phyloP scores from a whole-genome alignment of 2,797 vertebrate species.

The Myoxocephalus aenaeus region DNA sequence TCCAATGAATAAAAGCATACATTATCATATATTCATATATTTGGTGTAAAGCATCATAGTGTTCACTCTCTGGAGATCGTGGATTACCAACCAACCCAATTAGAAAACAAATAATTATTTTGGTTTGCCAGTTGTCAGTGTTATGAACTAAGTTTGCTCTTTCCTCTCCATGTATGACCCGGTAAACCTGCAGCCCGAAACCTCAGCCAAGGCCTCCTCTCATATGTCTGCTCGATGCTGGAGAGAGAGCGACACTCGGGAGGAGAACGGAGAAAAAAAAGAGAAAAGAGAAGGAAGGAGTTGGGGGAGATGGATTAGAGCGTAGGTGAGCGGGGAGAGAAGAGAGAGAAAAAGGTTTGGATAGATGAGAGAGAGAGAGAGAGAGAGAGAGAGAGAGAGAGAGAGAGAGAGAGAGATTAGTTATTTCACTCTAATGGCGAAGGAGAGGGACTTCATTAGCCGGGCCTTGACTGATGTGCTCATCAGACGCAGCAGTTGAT shows the following conservation, averaged over 20 bases:
- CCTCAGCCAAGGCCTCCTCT: background rate
- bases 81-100: too few species aligned
- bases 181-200: conserved; percentile 9
- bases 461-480: conserved; percentile 78
- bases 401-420: conserved; percentile 56
- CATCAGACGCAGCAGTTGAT: conserved; percentile 72
- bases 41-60: background rate
- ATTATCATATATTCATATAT: background rate
- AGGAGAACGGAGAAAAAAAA: background rate
- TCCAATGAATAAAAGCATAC: background rate
- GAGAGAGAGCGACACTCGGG: background rate
- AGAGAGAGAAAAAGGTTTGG: conserved; percentile 26
- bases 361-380: conserved; percentile 39
- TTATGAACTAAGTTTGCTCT: background rate
- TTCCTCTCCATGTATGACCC: background rate
- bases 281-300: background rate
- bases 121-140: too few species aligned
- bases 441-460: conserved; percentile 82
- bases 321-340: conserved; percentile 32
- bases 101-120: too few species aligned
- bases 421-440: conserved; percentile 77
- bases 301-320: conserved; percentile 35
- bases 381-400: conserved; percentile 15
- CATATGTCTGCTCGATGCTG: conserved; percentile 4
- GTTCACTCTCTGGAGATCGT: too few species aligned